Evolutionary conservation across 2,888 invertebrate genomes (phyloP), one percentile per base, ranked within the genome.

Genomic region (Clivina fossor): DNA sequence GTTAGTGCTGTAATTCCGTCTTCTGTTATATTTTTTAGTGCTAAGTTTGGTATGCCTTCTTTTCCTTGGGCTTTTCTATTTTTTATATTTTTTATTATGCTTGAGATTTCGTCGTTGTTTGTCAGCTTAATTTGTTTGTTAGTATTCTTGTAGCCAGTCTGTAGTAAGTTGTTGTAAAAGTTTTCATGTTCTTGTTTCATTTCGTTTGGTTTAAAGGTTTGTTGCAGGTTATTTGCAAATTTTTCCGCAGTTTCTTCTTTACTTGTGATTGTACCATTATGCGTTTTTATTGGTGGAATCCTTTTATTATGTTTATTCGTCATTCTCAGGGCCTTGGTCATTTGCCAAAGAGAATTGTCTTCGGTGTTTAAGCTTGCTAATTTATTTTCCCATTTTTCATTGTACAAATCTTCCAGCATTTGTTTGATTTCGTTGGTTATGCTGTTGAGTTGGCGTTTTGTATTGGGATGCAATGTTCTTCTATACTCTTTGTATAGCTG

Each of bases 21-120:
- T 7, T 60, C 47, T 4, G 58, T 48, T 11, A 58, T 46, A 19
- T 62, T 54, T 22, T 58, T 60, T 8, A 61, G 30, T 9, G 46
- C 24, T 8, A 26, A 38, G 32, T 58, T 59, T 18, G 51, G 11
- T 3, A 51, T 43, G 3, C 35, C 35, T 13, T 43, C 51, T 46
- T 24, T 24, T 16, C 46, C 51, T 16, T 43, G 43, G 3, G 51
- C 26, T 46, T 51, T 51, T 11, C 32, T 46, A n/a, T 8, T 9
- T 18, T 51, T 51, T 7, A 49, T 24, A 9, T 24, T 43, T 5
- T 43, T 28, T 7, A 51, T 48, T 16, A 51, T 40, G 9, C 7
- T 16, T 40, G 9, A 4, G 28, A 51, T 51, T 24, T 51, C 51
- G n/a, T 22, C 22, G 3, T 9, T 4, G 20, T 2, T 37, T 4